Percentiles rank a stretch among this genome's conserved stretches.
These are phyloP conservation scores for Prunella fulvescens DNA, from an alignment of 2,113 vertebrate species.

Conservation along the genomic window DNA sequence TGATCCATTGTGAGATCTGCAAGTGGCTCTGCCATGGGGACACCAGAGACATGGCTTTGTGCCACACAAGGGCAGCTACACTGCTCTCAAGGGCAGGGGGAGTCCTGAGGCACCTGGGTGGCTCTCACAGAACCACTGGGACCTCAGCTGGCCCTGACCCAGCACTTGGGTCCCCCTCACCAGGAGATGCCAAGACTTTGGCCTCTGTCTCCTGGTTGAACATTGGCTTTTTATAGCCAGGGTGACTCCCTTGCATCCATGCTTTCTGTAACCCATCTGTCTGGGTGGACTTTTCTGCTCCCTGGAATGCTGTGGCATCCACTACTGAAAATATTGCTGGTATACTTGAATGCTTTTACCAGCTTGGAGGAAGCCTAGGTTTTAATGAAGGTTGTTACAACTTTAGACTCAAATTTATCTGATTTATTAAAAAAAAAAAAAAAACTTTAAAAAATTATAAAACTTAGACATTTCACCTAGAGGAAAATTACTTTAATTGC, in stretches of 20 bases:
- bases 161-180: rapidly evolving
- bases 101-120: not conserved
- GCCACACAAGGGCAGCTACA: rapidly evolving
- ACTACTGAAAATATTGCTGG: not conserved
- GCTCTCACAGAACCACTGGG: rapidly evolving
- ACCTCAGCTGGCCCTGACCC: not conserved
- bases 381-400: not conserved
- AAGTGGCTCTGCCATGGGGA: not conserved
- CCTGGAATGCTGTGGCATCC: not conserved
- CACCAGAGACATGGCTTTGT: not conserved
- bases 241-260: not conserved
- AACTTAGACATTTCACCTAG: not conserved
- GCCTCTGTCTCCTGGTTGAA: not conserved
- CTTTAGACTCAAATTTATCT: not conserved
- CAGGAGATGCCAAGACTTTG: not conserved
- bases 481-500: not conserved
- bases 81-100: not conserved
- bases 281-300: not conserved
- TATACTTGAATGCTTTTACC: not conserved
- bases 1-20: not conserved
- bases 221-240: not conserved
- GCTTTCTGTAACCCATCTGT: not conserved
- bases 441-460: not conserved
- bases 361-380: not conserved
- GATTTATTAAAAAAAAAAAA: not conserved